Evolutionary conservation across 2,113 vertebrate species (phyloP).

Genomic region (Centrocercus urophasianus): DNA sequence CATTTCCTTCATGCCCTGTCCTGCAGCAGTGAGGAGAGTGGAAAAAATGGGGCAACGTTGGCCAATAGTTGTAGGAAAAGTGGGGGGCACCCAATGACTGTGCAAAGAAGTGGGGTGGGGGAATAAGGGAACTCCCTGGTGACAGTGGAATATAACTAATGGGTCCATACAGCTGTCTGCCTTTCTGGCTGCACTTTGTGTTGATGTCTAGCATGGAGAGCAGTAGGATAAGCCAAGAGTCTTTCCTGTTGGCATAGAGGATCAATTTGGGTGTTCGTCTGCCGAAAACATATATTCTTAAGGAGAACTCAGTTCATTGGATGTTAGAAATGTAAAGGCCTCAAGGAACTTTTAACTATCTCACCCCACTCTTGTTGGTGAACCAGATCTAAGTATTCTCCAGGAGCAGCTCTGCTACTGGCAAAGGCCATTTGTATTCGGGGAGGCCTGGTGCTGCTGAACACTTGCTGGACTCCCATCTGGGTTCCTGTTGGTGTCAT

Average conservation of each 20-base stretch:
- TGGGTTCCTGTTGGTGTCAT: not conserved
- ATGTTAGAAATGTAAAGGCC: not conserved
- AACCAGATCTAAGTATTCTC: not conserved
- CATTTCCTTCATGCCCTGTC: not conserved
- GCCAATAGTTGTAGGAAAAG: not conserved
- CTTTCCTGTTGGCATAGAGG: not conserved
- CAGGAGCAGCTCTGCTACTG: not conserved
- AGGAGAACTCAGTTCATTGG: not conserved
- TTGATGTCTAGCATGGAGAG: not conserved
- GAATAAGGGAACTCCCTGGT: not conserved
- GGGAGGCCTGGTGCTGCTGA: not conserved
- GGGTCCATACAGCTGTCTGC: not conserved
- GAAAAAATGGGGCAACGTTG: not conserved
- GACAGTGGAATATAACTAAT: not conserved
- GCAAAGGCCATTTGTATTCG: not conserved
- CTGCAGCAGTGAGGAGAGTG: not conserved
- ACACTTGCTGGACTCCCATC: not conserved
- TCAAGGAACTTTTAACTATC: not conserved
- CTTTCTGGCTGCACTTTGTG: not conserved
- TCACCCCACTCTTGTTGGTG: not conserved
- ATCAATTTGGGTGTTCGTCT: not conserved
- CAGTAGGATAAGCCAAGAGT: not conserved
- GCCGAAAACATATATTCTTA: conserved; percentile 7
- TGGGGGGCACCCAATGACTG: not conserved
- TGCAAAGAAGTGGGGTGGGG: not conserved